Evolutionary conservation across 2,888 invertebrate genomes (phyloP), one percentile per base, ranked within the genome.

Genomic region (Eupeodes luniger): DNA sequence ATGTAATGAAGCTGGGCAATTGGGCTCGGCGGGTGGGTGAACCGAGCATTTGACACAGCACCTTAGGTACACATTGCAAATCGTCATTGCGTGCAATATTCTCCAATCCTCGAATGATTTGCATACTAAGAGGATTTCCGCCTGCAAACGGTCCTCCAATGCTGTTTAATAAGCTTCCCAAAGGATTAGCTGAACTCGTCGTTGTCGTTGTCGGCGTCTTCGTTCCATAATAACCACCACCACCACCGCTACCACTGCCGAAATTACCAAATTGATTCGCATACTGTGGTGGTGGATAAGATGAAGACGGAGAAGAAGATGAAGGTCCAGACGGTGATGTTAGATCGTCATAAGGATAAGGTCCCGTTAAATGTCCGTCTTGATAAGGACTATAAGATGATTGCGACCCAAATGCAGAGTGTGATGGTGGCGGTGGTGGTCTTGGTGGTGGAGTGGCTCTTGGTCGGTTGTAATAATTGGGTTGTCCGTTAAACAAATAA

Each of bases 1-100:
- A 92, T 85, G 92, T 93, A 86, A 93, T 90, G 91, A 93, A 93
- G 87, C 90, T 89, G 27, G 93, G 93, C 90, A 93, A 90, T 90
- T 93, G 92, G 82, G 92, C 92, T 90, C 93, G 92, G 90, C 92
- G 91, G 85, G 92, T 92, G 90, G 93, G 93, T 85, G 94, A 94
- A 91, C 95, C 94, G 69, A 97, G 96, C 75, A 96, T 95, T 93
- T 97, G 97, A 91, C 97, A 97, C 87, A 97, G 94, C 90, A 97
- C 94, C 91, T 96, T 95, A 4, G 97, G 96, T 85, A 97, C 96
- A 93, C 97, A 97, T 91, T 96, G 96, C 90, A 96, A 94, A 92
- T 97, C 96, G 92, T 97, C 97, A 92, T 97, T 96, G 90, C 94
- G 94, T 19, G 96, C 94, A 90, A 96, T 95, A 86, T 96, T 95